phyloP scores from a whole-genome alignment of 2,797 vertebrate species.

The Monodelphis domestica region DNA sequence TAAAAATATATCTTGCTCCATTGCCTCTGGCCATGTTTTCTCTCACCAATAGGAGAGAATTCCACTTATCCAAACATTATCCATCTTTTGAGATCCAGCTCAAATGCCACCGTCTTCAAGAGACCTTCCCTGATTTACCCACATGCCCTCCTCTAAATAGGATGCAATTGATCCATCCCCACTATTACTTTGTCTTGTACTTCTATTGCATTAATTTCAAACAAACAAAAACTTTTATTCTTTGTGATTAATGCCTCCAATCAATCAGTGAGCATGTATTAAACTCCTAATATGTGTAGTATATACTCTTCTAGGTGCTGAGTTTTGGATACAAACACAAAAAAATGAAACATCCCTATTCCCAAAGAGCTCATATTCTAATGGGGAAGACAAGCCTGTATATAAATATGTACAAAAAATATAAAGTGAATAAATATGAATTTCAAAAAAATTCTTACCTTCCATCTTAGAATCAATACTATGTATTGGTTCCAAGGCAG shows the following conservation, averaged over 20 bases:
- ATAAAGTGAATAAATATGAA: neutral
- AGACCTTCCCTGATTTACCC: neutral
- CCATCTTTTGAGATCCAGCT: neutral
- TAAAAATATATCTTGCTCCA: neutral
- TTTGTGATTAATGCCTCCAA: neutral
- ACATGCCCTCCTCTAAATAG: too few relatives aligned
- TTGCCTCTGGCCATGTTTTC: neutral
- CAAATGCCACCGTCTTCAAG: neutral
- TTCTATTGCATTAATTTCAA: neutral
- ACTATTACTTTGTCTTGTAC: neutral
- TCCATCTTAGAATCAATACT: too few relatives aligned
- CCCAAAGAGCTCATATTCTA: neutral
- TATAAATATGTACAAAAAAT: neutral
- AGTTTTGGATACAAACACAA: neutral
- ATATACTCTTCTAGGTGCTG: neutral
- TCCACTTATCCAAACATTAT: neutral
- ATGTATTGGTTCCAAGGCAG: too few relatives aligned
- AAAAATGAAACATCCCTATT: neutral
- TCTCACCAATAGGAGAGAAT: neutral
- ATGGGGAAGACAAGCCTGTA: neutral
- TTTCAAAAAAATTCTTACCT: too few relatives aligned
- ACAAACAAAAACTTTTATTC: neutral
- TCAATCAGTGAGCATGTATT: neutral
- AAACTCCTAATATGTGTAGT: neutral
- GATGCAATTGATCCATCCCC: neutral